Base-by-base conservation (phyloP, 2,888 invertebrate genomes). In the Pediacus dermestoides region DNA sequence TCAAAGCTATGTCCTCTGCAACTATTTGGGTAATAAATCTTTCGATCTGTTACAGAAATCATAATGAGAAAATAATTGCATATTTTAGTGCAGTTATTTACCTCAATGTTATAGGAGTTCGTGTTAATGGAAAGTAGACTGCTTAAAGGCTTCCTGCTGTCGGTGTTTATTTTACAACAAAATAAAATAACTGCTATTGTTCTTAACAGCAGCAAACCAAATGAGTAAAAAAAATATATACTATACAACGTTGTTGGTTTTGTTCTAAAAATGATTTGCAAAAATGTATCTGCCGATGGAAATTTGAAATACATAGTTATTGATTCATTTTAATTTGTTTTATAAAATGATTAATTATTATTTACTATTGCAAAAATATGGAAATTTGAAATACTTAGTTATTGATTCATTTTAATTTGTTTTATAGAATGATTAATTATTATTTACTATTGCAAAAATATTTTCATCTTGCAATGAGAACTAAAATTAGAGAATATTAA, bases 1-100 rank as follows among this genome's bases (percentile, higher is more conserved):
- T 57, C 30, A 61, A 44, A 8, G 56, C 50, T 4, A 52, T 46
- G 10, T 51, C 35, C 9, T 47, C 40, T 4, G 42, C 47, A 25
- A 50, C 32, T 8, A 57, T 51, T 44, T 59, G 58, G 16, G 44
- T 34, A 16, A 57, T 44, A 27, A 61, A 53, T 37, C 58, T 44
- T 12, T 52, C 43, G 3, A 55, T 46, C 56, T 58, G 26, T n/a
- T 6, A 45, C 37, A 34, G 26, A n/a, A 40, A 44, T n/a, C n/a
- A n/a, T n/a, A n/a, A n/a, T n/a, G n/a, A n/a, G n/a, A n/a, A n/a
- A n/a, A n/a, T n/a, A n/a, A 13, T 28, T 28, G 11, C 3, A 7
- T 23, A 13, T 13, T 7, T 3, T 28, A 9, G 4, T 28, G n/a
- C 14, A 13, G 14, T 28, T 25, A 18, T 33, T 11, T 34, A 42